Conservation (phyloP, 2,888 invertebrate genomes). For the Thymelicus lineola region DNA sequence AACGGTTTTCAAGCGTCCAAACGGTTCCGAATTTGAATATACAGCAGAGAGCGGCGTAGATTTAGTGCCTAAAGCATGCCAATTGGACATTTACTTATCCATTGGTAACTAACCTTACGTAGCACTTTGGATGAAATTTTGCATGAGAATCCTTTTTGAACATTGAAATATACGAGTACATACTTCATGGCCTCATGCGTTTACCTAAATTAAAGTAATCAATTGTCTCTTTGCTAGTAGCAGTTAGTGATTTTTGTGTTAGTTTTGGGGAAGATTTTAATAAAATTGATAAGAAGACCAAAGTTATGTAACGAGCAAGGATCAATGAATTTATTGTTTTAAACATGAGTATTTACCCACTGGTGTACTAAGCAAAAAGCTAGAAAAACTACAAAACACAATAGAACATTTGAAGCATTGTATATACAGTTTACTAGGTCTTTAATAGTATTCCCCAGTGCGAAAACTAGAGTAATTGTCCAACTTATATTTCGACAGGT, state of each 20-base stretch:
- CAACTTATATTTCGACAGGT: too few species aligned
- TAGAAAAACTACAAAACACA: constrained; percentile 20
- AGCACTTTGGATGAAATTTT: neutral
- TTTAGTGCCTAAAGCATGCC: constrained; percentile 68
- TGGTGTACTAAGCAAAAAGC: constrained; percentile 27
- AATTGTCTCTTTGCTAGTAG: too few species aligned
- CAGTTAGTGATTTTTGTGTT: neutral
- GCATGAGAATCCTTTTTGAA: neutral
- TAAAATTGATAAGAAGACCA: neutral
- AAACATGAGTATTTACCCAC: constrained; percentile 24
- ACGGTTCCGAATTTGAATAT: constrained; percentile 31
- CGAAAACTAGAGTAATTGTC: too few species aligned
- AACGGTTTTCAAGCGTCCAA: constrained; percentile 24
- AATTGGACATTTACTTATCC: constrained; percentile 63
- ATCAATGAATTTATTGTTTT: constrained; percentile 34
- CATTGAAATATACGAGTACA: too few species aligned
- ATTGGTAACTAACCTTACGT: constrained; percentile 1
- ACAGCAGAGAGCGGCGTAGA: constrained; percentile 21
- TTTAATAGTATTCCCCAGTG: too few species aligned
- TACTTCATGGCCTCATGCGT: too few species aligned
- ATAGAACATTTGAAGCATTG: too few species aligned
- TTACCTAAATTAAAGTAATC: too few species aligned
- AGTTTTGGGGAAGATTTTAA: neutral
- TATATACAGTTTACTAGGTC: too few species aligned
- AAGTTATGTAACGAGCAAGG: constrained; percentile 12